A percentile compares a stretch with the other conserved stretches of the same genome.
These are phyloP conservation scores for Folsomia manolachei DNA, from an alignment of 2,888 invertebrate genomes.

Conservation along the genomic window DNA sequence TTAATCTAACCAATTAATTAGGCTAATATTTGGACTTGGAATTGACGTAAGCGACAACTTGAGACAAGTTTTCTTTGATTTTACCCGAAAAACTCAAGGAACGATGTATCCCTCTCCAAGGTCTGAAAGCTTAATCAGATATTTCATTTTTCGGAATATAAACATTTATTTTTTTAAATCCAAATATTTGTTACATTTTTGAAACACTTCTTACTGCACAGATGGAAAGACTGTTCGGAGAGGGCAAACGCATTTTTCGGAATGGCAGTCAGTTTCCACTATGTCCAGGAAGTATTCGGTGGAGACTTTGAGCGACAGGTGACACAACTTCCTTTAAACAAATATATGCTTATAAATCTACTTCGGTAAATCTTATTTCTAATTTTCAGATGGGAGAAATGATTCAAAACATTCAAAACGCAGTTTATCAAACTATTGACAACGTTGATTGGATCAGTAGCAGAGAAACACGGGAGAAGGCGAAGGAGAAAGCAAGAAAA, in stretches of 20 bases:
- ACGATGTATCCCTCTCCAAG: constrained; percentile 30
- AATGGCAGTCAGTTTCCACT: constrained; percentile 47
- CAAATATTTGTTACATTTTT: background rate
- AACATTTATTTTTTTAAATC: no score
- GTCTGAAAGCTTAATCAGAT: constrained; percentile 13
- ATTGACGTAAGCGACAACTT: constrained; percentile 40
- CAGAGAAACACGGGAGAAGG: constrained; percentile 67
- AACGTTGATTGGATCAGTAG: constrained; percentile 87
- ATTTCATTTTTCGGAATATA: no score
- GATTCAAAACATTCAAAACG: constrained; percentile 76
- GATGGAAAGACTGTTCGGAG: constrained; percentile 47
- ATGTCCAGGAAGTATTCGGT: constrained; percentile 45
- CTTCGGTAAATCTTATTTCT: background rate
- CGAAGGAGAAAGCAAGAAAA: constrained; percentile 72
- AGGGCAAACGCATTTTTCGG: constrained; percentile 45
- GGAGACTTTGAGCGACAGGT: constrained; percentile 44
- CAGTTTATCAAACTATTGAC: constrained; percentile 75
- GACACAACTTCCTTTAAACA: background rate
- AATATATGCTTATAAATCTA: background rate
- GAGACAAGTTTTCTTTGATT: constrained; percentile 43
- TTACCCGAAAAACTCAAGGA: constrained; percentile 40
- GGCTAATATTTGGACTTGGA: constrained; percentile 39
- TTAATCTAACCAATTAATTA: no score
- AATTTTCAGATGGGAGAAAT: constrained; percentile 62
- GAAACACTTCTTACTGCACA: background rate